These are phyloP conservation scores for Ictalurus punctatus DNA, from an alignment of 2,113 vertebrate genomes.

Conservation along the genomic window DNA sequence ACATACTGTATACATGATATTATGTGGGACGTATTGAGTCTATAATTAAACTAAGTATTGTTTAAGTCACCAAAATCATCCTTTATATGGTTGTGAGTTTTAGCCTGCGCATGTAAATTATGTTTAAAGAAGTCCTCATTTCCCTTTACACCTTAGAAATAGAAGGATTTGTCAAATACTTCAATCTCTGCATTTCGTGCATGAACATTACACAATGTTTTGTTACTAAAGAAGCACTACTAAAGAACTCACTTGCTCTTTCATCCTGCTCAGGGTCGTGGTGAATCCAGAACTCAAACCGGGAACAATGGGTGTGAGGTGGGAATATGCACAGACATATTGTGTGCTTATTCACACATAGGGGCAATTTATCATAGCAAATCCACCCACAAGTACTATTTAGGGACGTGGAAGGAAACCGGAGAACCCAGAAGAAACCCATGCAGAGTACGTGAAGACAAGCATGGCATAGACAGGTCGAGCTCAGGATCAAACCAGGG, in stretches of 20 bases:
- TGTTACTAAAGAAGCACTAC: background rate
- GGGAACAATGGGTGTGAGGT: background rate
- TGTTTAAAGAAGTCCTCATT: background rate
- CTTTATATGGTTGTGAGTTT: background rate
- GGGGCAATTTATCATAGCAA: background rate
- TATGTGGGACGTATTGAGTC: background rate
- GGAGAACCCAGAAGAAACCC: background rate
- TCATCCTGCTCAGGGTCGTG: background rate
- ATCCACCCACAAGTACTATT: background rate
- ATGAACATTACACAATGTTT: background rate
- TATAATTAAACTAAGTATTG: background rate
- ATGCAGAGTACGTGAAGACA: background rate
- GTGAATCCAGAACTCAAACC: background rate
- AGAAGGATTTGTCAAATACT: background rate
- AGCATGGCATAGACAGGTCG: background rate
- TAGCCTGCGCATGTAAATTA: background rate
- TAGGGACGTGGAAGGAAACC: background rate
- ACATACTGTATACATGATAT: background rate
- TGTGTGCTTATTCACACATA: background rate
- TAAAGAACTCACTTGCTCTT: background rate
- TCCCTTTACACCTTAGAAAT: background rate
- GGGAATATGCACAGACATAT: background rate
- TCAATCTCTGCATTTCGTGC: background rate
- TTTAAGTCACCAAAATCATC: background rate
- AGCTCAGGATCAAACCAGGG: background rate